Conservation (phyloP, 2,888 invertebrate genomes). For the Nipponacmea schrenckii region DNA sequence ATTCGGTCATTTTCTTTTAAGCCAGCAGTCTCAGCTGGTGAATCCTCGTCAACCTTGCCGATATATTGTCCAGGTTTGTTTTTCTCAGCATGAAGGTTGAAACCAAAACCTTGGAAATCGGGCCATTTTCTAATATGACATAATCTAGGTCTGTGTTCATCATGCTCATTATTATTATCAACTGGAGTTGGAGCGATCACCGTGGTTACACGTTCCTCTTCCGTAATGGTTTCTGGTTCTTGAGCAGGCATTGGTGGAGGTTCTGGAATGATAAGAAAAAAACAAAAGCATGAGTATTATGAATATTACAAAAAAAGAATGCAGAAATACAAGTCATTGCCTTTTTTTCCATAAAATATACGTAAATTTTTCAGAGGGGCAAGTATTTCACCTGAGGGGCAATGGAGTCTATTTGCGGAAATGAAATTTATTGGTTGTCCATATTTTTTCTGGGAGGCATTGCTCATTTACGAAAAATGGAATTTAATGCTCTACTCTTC, state of each 20-base stretch:
- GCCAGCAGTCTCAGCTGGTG: constrained; percentile 74
- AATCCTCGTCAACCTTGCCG: constrained; percentile 85
- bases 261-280: not conserved
- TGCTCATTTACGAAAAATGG: too few species aligned
- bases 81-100: constrained; percentile 97
- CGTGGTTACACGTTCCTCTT: not conserved
- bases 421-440: too few species aligned
- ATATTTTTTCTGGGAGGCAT: too few species aligned
- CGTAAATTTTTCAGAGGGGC: too few species aligned
- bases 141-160: constrained; percentile 71
- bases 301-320: too few species aligned
- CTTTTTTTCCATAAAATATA: too few species aligned
- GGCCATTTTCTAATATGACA: constrained; percentile 87
- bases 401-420: too few species aligned
- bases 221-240: not conserved
- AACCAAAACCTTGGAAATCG: constrained; percentile 96
- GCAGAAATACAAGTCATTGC: too few species aligned
- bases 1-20: constrained; percentile 82
- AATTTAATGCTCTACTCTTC: too few species aligned
- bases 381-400: too few species aligned
- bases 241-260: not conserved
- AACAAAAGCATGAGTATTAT: too few species aligned
- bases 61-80: constrained; percentile 93
- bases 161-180: not conserved
- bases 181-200: not conserved